Conservation (phyloP, 2,888 invertebrate species). For the Drymonia ruficornis region DNA sequence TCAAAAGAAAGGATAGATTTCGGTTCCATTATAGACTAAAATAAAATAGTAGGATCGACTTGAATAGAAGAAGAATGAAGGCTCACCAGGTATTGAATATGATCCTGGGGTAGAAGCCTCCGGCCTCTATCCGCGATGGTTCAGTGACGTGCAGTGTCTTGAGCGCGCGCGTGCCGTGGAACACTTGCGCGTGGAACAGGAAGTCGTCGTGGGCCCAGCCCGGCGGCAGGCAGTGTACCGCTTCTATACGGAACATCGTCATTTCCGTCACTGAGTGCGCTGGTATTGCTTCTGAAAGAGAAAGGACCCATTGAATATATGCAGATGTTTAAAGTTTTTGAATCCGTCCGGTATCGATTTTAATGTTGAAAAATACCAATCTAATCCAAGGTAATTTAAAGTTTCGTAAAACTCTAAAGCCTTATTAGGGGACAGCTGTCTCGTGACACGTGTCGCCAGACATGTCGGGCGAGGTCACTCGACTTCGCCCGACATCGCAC, state of each 20-base stretch:
- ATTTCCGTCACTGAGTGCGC: conserved; percentile 90
- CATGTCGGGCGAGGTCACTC: no score
- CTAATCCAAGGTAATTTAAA: no score
- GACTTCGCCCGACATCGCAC: no score
- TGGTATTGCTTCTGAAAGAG: conserved; percentile 87
- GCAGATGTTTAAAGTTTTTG: no score
- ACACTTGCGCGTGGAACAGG: conserved; percentile 93
- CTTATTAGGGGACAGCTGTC: no score
- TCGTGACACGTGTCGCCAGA: no score
- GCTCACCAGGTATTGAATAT: conserved; percentile 94
- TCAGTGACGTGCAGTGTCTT: conserved; percentile 90
- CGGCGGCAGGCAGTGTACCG: conserved; percentile 90
- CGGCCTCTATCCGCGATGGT: conserved; percentile 87
- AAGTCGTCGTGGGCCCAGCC: conserved; percentile 95
- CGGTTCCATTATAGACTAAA: no score
- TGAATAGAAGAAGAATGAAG: not conserved
- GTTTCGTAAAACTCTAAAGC: no score
- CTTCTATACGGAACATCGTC: conserved; percentile 92
- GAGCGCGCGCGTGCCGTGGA: conserved; percentile 92
- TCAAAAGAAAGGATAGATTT: no score
- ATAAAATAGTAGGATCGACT: no score
- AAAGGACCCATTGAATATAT: conserved; percentile 25
- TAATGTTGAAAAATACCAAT: no score
- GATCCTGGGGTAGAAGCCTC: conserved; percentile 91
- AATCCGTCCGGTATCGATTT: no score